These are phyloP conservation scores for Vulpes ferrilata DNA, from an alignment of 2,113 vertebrate genomes.

Conservation along the genomic window DNA sequence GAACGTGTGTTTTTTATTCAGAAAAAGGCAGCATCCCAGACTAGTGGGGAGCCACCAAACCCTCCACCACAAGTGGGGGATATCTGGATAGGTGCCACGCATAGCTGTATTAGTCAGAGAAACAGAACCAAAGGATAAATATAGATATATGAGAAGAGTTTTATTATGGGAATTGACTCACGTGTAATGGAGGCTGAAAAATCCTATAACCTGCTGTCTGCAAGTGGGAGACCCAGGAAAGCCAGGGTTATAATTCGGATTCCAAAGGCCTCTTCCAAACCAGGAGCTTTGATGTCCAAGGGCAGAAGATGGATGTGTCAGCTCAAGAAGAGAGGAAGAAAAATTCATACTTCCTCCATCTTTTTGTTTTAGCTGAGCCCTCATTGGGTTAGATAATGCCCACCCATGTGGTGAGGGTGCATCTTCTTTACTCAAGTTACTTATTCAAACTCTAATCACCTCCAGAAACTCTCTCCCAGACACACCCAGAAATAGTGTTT, in stretches of 20 bases:
- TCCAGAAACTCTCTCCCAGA: not conserved
- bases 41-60: not conserved
- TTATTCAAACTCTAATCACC: not conserved
- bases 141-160: not conserved
- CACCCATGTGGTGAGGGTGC: fast-evolving
- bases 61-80: fast-evolving
- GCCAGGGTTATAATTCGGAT: not conserved
- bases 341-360: not conserved
- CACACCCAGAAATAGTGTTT: not conserved
- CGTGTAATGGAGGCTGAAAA: not conserved
- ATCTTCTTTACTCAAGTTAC: not conserved
- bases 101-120: not conserved
- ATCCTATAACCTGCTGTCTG: too few relatives aligned
- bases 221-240: not conserved
- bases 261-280: not conserved
- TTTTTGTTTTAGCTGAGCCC: not conserved
- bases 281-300: not conserved
- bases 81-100: not conserved
- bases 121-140: not conserved
- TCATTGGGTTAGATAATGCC: too few relatives aligned
- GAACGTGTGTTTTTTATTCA: slow-evolving; percentile 57
- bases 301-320: not conserved
- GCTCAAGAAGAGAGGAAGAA: not conserved
- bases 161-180: not conserved
- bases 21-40: not conserved